These are phyloP conservation scores for Acanthosepion esculentum DNA, from an alignment of 2,888 invertebrate genomes.

Conservation along the genomic window DNA sequence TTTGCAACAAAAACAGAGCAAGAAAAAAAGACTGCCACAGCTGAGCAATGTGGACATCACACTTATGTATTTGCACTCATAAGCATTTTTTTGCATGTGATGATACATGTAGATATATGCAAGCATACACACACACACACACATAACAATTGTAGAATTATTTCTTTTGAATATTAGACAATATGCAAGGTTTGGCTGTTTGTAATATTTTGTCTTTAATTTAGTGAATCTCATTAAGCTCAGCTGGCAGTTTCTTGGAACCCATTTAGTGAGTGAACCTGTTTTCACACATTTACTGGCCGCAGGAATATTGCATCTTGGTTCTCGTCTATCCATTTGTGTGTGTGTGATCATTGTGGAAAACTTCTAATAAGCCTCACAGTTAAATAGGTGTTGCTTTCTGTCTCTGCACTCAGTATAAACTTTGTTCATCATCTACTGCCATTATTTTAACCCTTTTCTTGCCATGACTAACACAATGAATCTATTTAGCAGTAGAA, in stretches of 20 bases:
- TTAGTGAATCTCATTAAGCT: not conserved
- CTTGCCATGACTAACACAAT: no score
- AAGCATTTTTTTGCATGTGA: not conserved
- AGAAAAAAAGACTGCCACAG: no score
- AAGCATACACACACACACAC: no score
- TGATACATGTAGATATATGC: not conserved
- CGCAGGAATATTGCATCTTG: not conserved
- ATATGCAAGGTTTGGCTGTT: not conserved
- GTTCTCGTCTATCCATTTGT: not conserved
- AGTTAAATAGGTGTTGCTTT: no score
- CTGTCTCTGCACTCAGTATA: no score
- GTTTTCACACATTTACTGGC: not conserved
- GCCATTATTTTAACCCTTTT: no score
- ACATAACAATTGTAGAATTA: not conserved
- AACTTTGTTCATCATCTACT: no score
- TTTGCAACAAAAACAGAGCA: no score
- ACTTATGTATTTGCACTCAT: not conserved
- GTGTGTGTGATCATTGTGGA: not conserved
- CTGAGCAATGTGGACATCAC: no score
- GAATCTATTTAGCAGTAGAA: no score
- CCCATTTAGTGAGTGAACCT: not conserved
- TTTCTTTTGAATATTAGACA: not conserved
- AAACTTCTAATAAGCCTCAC: no score
- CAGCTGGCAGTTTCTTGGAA: conserved; percentile 33
- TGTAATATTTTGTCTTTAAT: not conserved